Evolutionary conservation across 2,113 vertebrate species (phyloP).

Genomic region (Tetrax tetrax): DNA sequence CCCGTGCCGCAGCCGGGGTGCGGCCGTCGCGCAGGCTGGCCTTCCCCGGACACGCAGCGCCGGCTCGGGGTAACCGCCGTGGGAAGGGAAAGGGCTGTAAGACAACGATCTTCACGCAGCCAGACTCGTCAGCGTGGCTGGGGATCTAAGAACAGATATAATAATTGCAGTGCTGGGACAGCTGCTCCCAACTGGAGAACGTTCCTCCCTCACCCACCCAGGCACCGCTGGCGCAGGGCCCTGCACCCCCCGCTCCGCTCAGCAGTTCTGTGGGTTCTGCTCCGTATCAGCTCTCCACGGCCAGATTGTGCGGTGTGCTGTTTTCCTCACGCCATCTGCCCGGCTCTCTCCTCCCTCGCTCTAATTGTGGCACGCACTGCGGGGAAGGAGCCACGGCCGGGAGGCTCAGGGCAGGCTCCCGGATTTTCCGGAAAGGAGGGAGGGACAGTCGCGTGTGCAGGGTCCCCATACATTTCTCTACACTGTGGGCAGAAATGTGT

Average conservation of each 20-base stretch:
- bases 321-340: background rate
- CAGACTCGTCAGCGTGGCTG: background rate
- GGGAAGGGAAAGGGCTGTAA: background rate
- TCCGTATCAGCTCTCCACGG: background rate
- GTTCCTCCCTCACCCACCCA: background rate
- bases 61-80: background rate
- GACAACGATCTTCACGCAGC: fast-evolving
- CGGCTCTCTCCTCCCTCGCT: background rate
- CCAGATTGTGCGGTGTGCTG: background rate
- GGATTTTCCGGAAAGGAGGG: background rate
- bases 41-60: background rate
- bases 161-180: background rate
- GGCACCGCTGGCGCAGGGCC: background rate
- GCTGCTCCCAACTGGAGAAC: background rate
- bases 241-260: background rate
- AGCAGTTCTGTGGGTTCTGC: background rate
- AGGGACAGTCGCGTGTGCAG: fast-evolving
- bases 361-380: background rate
- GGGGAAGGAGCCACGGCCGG: background rate
- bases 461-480: background rate
- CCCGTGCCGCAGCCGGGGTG: background rate
- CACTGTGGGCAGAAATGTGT: background rate
- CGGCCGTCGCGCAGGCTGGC: fast-evolving
- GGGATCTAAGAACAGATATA: background rate
- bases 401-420: background rate